Evolutionary conservation across 2,113 vertebrate species (phyloP).

Genomic region (Illadopsis cleaveri): DNA sequence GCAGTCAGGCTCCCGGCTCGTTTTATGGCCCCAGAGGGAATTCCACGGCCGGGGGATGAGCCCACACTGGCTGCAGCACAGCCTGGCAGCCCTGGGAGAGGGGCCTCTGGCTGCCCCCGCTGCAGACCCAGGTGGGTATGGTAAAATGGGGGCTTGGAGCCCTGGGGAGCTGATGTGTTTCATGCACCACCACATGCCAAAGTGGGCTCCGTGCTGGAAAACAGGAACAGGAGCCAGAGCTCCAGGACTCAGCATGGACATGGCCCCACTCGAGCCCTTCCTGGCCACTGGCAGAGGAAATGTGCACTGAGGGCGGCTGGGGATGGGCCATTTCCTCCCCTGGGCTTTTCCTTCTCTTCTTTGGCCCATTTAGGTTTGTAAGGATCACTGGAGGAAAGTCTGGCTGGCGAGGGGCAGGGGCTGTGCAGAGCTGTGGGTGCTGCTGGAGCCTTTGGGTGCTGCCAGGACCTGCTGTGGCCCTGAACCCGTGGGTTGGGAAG

Average conservation of each 20-base stretch:
- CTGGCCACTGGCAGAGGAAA: background rate
- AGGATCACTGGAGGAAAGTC: background rate
- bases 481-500: background rate
- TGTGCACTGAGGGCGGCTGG: background rate
- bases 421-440: background rate
- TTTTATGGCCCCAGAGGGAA: background rate
- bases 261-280: accelerated
- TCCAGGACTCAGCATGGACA: accelerated
- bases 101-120: background rate
- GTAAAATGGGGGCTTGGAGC: background rate
- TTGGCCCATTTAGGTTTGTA: background rate
- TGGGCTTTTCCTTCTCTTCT: background rate
- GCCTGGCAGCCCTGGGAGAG: background rate
- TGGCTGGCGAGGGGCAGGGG: accelerated
- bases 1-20: background rate
- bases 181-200: accelerated
- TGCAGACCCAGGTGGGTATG: background rate
- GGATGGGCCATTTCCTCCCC: background rate
- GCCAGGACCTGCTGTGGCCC: accelerated
- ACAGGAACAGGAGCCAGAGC: background rate
- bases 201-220: background rate
- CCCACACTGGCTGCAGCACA: accelerated
- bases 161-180: background rate
- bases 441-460: background rate
- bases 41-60: background rate